Conservation (phyloP, 2,113 vertebrate genomes). For the Brachypodius melanocephalos region DNA sequence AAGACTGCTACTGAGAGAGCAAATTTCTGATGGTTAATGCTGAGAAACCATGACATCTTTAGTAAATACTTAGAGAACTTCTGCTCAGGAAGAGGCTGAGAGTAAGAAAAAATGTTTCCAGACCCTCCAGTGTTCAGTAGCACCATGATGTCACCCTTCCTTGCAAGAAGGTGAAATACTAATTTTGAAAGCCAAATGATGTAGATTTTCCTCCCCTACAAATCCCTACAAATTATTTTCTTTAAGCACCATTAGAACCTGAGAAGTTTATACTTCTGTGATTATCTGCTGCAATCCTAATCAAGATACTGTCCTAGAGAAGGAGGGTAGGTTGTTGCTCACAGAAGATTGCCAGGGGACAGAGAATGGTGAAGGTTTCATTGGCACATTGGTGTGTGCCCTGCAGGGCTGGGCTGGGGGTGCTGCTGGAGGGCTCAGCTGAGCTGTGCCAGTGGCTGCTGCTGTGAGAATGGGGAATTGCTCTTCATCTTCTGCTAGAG, state of each 20-base stretch:
- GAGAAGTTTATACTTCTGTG: background rate
- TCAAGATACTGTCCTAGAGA: background rate
- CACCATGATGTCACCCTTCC: background rate
- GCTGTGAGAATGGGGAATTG: background rate
- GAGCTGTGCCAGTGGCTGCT: background rate
- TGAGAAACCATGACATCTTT: background rate
- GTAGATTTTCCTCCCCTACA: background rate
- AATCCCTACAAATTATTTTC: background rate
- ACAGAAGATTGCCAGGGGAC: background rate
- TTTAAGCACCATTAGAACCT: background rate
- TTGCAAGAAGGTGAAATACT: background rate
- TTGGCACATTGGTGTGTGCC: fast-evolving
- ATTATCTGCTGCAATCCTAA: background rate
- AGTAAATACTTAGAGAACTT: background rate
- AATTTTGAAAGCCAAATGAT: background rate
- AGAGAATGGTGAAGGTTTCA: background rate
- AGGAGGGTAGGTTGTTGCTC: background rate
- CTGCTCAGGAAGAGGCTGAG: background rate
- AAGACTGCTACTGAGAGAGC: background rate
- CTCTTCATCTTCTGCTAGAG: background rate
- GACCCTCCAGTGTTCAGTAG: background rate
- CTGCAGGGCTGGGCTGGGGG: fast-evolving
- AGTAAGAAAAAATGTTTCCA: background rate
- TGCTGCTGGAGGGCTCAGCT: background rate
- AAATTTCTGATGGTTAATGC: background rate